phyloP scores from a whole-genome alignment of 2,113 vertebrate genomes.

The Catagonus wagneri region DNA sequence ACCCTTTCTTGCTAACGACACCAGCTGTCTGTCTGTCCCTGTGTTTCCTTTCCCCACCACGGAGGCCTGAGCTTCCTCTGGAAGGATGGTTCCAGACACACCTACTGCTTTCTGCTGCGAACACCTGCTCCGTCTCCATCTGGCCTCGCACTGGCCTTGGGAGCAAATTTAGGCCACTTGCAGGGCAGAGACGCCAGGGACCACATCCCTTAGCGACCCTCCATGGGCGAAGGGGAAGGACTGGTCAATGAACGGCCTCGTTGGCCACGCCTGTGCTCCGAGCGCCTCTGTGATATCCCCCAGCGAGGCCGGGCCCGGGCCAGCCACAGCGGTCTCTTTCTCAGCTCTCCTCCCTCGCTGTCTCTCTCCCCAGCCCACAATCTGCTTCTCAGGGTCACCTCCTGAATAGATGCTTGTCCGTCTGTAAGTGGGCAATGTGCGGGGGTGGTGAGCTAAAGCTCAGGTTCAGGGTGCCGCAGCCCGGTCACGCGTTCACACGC shows the following conservation, averaged over 20 bases:
- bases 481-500: fast-evolving
- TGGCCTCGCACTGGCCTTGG: fast-evolving
- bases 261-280: fast-evolving
- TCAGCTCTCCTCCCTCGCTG: fast-evolving
- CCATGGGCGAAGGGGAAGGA: fast-evolving
- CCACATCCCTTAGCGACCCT: fast-evolving
- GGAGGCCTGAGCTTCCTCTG: not conserved
- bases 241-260: fast-evolving
- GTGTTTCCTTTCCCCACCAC: fast-evolving
- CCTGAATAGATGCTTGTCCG: not conserved
- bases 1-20: fast-evolving
- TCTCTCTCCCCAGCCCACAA: fast-evolving
- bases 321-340: fast-evolving
- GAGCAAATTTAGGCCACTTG: fast-evolving
- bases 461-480: fast-evolving
- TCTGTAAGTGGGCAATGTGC: fast-evolving
- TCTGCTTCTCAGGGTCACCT: not conserved
- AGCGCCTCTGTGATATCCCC: not conserved
- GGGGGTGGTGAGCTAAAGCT: not conserved
- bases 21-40: fast-evolving
- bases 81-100: not conserved
- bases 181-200: not conserved
- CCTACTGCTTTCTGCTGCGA: fast-evolving
- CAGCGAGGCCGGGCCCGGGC: fast-evolving
- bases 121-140: not conserved